Base-by-base conservation (phyloP, 2,113 vertebrate species). In the Anoura caudifer region DNA sequence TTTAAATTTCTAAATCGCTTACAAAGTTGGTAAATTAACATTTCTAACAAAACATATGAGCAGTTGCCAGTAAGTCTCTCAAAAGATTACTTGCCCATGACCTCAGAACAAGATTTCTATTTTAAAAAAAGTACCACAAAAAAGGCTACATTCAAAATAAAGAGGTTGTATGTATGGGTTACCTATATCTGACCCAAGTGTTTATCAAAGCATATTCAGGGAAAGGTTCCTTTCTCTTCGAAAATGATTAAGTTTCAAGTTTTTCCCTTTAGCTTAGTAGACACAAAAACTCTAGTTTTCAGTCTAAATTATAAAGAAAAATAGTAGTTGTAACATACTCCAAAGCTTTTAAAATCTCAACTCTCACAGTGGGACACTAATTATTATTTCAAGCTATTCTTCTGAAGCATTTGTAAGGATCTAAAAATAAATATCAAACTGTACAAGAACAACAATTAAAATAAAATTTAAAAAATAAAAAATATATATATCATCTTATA, bases 261-360 rank as follows among this genome's bases (percentile, higher is more conserved):
- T 72, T 76, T 77, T 69, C 69, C 31, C 36, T 94, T 92, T 84
- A 80, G 61, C 69, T 95, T 63, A 63, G 70, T n/a, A 2, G 87
- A 93, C 59, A 97, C 38, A 89, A 87, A 94, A 90, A 77, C 20
- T 5, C 56, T 72, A 77, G 43, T 43, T 72, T 80, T 11, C 36
- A 95, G 47, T 41, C 65, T 63, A 63, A 31, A 77, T n/a, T 85
- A 81, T 91, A 75, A 59, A 79, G 50, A 63, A 54, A 84, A 36
- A 75, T 90, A 28, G 67, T 11, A 83, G 24, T 65, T 85, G n/a
- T 4, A 47, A 56, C 17, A 54, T 31, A 96, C 52, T 36, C 16
- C 82, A 96, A 90, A 96, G 38, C 13, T 38, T 92, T 82, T 86
- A 76, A 94, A 91, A 77, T 28, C 16, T 75, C 26, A n/a, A 26